These are phyloP conservation scores for Leucophenga montana DNA, from an alignment of 2,888 invertebrate genomes.

Conservation along the genomic window DNA sequence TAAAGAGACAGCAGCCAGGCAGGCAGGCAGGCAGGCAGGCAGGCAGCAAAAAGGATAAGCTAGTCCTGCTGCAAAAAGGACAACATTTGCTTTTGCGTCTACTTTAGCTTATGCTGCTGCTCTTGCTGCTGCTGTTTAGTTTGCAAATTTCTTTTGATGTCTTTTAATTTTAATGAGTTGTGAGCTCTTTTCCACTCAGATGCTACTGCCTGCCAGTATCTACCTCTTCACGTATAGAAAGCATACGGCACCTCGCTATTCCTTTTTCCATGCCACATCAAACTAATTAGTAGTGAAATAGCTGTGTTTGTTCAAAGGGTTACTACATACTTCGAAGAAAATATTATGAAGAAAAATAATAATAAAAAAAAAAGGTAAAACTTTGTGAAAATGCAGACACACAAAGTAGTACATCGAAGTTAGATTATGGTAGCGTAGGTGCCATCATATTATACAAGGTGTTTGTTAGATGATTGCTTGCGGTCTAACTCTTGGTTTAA, in stretches of 20 bases:
- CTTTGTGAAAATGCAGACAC: neutral
- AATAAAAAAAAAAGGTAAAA: neutral
- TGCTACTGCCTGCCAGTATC: neutral
- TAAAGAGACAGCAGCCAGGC: constrained; percentile 9
- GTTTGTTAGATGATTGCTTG: constrained; percentile 8
- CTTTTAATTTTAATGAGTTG: constrained; percentile 67
- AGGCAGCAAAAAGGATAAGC: constrained; percentile 6
- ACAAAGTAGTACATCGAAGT: neutral
- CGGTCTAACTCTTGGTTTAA: neutral
- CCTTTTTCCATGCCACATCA: constrained; percentile 38
- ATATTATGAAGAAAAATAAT: neutral
- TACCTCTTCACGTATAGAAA: neutral
- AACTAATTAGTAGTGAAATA: constrained; percentile 57
- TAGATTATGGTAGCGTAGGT: neutral
- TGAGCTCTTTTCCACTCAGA: constrained; percentile 33
- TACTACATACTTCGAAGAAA: neutral
- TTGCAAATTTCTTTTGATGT: constrained; percentile 66
- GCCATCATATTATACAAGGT: neutral
- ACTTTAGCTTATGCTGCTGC: neutral
- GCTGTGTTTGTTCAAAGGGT: constrained; percentile 23
- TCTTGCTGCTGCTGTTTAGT: constrained; percentile 54
- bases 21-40: neutral
- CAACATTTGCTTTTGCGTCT: constrained; percentile 14
- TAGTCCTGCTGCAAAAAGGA: constrained; percentile 6
- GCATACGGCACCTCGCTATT: neutral